Base-by-base conservation (phyloP, 2,888 invertebrate species). In the Bunonema sp. region DNA sequence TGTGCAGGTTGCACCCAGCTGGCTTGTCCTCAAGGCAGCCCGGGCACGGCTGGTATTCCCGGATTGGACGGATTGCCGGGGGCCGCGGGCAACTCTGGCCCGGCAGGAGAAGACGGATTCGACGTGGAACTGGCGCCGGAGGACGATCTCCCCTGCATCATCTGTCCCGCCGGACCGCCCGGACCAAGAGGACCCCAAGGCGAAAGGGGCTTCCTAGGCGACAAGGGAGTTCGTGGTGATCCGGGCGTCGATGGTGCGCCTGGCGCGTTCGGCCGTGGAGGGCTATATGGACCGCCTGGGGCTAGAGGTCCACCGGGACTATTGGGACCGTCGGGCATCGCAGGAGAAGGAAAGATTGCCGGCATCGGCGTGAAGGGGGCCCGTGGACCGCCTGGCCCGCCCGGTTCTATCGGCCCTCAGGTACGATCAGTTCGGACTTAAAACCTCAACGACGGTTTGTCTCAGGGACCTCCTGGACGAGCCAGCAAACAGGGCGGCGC, bases 1-100 rank as follows among this genome's bases (percentile, higher is more conserved):
- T 24, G 22, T 35, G 36, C 18, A 40, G 44, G 21, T 1, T 34
- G 34, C 20, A 34, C 15, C 1, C 34, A 34, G 20, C 22, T 34
- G 10, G 18, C 19, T 5, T 34, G 34, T 20, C 34, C 34, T 10
- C 34, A 34, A 19, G 37, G 37, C 7, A 16, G 21, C 15, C 19
- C 37, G 18, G 37, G 37, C 5, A 16, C 15, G 19, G 18, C 29
- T 8, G 37, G 37, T n/a, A 10, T 8, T n/a, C 59, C 64, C 12
- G 67, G 67, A 34, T 51, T 67, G 20, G 67, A 67, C 33, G 67
- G 67, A 1, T 46, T 67, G 20, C 37, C 37, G 7, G 37, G 37
- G 4, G 8, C 8, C 18, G 20, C 37, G 12, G 37, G 37, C 8
- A 37, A 37, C 19, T 7, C 33, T 12, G 37, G 37, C 10, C 21